Evolutionary conservation across 2,888 invertebrate genomes (phyloP), one percentile per base, ranked within the genome.

Genomic region (Celastrina argiolus): DNA sequence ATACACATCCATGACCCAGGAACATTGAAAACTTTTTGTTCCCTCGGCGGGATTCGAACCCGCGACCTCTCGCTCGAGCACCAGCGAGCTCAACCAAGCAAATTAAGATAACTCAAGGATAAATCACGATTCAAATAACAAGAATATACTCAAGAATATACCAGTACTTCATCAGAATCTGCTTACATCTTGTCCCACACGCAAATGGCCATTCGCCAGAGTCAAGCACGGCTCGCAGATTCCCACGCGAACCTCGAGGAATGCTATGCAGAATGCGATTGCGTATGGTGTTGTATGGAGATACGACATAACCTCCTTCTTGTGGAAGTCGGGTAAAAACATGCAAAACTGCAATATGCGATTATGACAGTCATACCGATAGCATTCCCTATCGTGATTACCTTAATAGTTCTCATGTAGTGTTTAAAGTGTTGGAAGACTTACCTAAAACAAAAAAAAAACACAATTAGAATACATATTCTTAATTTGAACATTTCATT

Each of bases 111-210:
- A n/a, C n/a, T n/a, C n/a, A n/a, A n/a, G n/a, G n/a, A n/a, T n/a
- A n/a, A n/a, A n/a, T n/a, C n/a, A n/a, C n/a, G n/a, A n/a, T n/a
- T n/a, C n/a, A n/a, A n/a, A n/a, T n/a, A n/a, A n/a, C n/a, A n/a
- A n/a, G n/a, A n/a, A n/a, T n/a, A n/a, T n/a, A n/a, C n/a, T 12
- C 8, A 68, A 61, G 16, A 31, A 41, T 51, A 59, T 65, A 51
- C 41, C 39, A n/a, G 45, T n/a, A 45, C n/a, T 45, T 18, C n/a
- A n/a, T n/a, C n/a, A n/a, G 56, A 8, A 16, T 22, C 42, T 26
- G n/a, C n/a, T 1, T 58, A 58, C 28, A 2, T 8, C 58, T 16
- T 31, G n/a, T n/a, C 2, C 58, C 58, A 6, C 58, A 31, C 7
- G n/a, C 31, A 42, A 66, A 42, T 45, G 41, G 45, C 63, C 14